Conservation (phyloP, 2,888 invertebrate genomes). For the Therioaphis trifolii region DNA sequence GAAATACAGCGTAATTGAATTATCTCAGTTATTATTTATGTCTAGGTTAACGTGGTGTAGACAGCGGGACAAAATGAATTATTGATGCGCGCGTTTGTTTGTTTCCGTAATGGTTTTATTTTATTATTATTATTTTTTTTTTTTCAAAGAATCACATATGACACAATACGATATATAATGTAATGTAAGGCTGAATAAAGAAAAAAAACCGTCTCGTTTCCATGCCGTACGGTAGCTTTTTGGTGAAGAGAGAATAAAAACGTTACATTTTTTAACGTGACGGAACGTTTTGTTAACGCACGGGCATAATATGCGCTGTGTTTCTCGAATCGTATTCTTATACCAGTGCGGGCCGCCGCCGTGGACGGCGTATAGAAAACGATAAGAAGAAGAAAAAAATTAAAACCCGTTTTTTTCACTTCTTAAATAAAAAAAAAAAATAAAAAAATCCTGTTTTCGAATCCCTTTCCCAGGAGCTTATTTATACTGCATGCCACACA, state of each 20-base stretch:
- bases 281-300: not conserved
- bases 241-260: not conserved
- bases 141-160: conserved; percentile 10
- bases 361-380: not conserved
- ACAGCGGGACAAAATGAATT: conserved; percentile 29
- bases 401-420: conserved; percentile 38
- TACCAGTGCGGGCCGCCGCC: too few relatives aligned
- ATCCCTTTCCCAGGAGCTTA: conserved; percentile 55
- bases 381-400: not conserved
- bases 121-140: too few relatives aligned
- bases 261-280: conserved; percentile 44
- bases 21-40: conserved; percentile 10
- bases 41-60: too few relatives aligned
- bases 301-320: not conserved
- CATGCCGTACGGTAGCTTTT: not conserved
- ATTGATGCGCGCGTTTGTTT: not conserved
- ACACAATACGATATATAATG: conserved; percentile 31
- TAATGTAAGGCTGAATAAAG: not conserved
- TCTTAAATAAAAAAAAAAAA: not conserved
- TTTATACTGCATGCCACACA: too few relatives aligned
- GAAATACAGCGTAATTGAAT: too few relatives aligned
- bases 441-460: conserved; percentile 32
- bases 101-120: conserved; percentile 23
- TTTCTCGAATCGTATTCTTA: conserved; percentile 23
- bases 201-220: not conserved